These are phyloP conservation scores for Acrocephalus kingi DNA, from an alignment of 2,113 vertebrate genomes.

Conservation along the genomic window DNA sequence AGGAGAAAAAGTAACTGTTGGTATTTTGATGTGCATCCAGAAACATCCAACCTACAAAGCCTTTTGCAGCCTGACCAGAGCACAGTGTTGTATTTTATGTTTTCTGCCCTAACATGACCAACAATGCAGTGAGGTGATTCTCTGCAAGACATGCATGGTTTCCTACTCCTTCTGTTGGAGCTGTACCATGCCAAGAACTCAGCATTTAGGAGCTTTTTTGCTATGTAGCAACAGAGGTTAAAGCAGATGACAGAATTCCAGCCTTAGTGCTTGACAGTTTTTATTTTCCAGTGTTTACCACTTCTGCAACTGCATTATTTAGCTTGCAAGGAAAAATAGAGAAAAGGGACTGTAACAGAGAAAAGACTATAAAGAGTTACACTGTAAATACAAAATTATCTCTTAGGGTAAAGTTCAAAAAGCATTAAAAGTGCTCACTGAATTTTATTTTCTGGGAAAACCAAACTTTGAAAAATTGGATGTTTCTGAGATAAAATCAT, in stretches of 20 bases:
- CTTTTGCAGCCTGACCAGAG: not conserved
- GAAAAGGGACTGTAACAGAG: not conserved
- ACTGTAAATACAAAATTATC: not conserved
- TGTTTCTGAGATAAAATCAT: not conserved
- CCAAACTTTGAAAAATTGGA: not conserved
- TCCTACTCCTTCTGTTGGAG: not conserved
- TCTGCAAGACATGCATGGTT: not conserved
- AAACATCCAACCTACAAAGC: not conserved
- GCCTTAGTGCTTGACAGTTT: not conserved
- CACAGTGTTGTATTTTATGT: fast-evolving
- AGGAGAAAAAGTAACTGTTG: not conserved
- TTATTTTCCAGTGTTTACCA: not conserved
- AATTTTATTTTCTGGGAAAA: not conserved
- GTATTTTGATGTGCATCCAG: not conserved
- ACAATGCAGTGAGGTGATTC: not conserved
- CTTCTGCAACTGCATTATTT: not conserved
- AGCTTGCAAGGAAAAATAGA: not conserved
- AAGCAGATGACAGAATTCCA: not conserved
- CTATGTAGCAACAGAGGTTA: not conserved
- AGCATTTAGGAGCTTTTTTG: not conserved
- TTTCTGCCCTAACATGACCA: not conserved
- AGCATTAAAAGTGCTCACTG: not conserved
- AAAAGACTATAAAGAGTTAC: not conserved
- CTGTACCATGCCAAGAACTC: not conserved
- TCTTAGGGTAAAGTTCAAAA: not conserved